Percentiles rank a stretch among this genome's conserved stretches.
phyloP scores from a whole-genome alignment of 2,797 vertebrate genomes.

The Hippoglossus hippoglossus region DNA sequence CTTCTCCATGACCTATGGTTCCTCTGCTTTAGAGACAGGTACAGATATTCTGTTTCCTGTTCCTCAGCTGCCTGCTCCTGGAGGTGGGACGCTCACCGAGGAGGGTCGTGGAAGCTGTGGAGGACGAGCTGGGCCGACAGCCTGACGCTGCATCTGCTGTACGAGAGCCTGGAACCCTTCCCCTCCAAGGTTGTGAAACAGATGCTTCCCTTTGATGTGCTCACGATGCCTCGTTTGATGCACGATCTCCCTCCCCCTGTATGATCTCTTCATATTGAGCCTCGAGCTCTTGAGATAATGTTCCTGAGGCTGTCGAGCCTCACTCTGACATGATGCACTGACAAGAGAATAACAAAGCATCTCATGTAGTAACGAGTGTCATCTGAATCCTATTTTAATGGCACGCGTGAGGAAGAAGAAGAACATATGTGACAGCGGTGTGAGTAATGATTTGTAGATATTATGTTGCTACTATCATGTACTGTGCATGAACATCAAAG shows the following conservation, averaged over 20 bases:
- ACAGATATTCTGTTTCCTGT: slow-evolving; percentile 32
- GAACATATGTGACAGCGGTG: slow-evolving; percentile 30
- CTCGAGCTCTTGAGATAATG: slow-evolving; percentile 48
- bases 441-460: slow-evolving; percentile 31
- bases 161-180: slow-evolving; percentile 31
- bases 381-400: slow-evolving; percentile 48
- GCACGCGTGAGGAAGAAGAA: slow-evolving; percentile 29
- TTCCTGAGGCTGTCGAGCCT: slow-evolving; percentile 55
- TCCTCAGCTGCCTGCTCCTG: slow-evolving; percentile 23
- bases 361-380: slow-evolving; percentile 50
- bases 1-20: not conserved
- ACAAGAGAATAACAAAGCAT: slow-evolving; percentile 45
- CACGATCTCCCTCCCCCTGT: slow-evolving; percentile 53
- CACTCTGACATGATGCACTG: slow-evolving; percentile 52
- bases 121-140: slow-evolving; percentile 17
- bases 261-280: slow-evolving; percentile 61
- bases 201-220: slow-evolving; percentile 77
- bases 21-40: slow-evolving; percentile 11
- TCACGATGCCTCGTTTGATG: slow-evolving; percentile 64
- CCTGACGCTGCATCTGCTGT: slow-evolving; percentile 26
- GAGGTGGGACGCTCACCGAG: slow-evolving; percentile 18
- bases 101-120: slow-evolving; percentile 3
- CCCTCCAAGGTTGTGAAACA: slow-evolving; percentile 62
- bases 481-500: slow-evolving; percentile 17
- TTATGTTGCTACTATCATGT: slow-evolving; percentile 8